Conservation (phyloP, 2,888 invertebrate species). For the Luffia ferchaultella region DNA sequence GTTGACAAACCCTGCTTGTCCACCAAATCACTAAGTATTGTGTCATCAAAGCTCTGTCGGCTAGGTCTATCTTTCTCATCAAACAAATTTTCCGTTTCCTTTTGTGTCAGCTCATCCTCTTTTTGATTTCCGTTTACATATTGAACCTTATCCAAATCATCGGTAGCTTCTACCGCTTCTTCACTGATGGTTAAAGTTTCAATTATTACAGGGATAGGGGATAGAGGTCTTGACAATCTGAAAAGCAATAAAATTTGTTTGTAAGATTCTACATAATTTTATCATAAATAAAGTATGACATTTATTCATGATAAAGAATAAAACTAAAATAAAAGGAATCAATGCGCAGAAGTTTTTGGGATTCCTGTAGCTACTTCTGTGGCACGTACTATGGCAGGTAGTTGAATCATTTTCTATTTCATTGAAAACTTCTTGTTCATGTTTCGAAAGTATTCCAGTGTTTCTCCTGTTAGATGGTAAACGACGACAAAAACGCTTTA, state of each 20-base stretch:
- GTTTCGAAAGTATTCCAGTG: not conserved
- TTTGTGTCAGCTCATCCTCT: constrained; percentile 42
- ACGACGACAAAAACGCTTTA: not conserved
- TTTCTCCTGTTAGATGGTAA: not conserved
- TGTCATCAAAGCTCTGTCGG: constrained; percentile 52
- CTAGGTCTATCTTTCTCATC: constrained; percentile 54
- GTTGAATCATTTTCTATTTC: not conserved
- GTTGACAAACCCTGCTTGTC: constrained; percentile 40
- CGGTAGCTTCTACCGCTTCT: constrained; percentile 23
- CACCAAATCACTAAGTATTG: constrained; percentile 35
- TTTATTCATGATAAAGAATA: not conserved
- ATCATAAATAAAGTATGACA: no score
- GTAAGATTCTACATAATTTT: no score
- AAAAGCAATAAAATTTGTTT: constrained; percentile 16
- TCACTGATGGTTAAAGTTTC: constrained; percentile 26
- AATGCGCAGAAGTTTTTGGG: not conserved
- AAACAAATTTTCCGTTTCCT: constrained; percentile 46
- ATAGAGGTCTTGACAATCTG: constrained; percentile 49
- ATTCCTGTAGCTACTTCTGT: not conserved
- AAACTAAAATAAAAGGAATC: not conserved
- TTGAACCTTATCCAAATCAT: constrained; percentile 16
- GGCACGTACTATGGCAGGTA: not conserved
- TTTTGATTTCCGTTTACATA: constrained; percentile 33
- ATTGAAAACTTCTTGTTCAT: not conserved
- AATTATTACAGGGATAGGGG: constrained; percentile 31